Base-by-base conservation (phyloP, 2,113 vertebrate species). In the Paraplagusia blochii region DNA sequence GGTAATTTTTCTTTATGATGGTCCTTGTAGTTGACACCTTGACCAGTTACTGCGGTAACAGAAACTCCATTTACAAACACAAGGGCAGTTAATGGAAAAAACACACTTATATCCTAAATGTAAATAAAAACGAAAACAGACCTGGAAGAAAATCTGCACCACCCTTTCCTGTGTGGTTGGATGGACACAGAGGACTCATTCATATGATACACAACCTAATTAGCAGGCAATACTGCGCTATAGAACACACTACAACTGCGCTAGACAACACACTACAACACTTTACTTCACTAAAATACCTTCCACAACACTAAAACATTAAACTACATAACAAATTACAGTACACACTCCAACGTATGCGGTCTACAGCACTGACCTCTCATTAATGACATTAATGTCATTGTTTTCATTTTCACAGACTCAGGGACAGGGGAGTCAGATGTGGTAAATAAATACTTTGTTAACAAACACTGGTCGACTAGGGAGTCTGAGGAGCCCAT, bases 91-190 rank as follows among this genome's bases (percentile, higher is more conserved):
- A 40, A 14, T 53, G 53, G 54, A 55, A 63, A 7, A 36, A 49
- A n/a, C 11, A 7, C 36, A 49, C 16, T 9, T 55, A 43, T 56
- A 42, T 22, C 45, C 56, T 44, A 33, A 12, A 19, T 56, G 43
- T 33, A 62, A 54, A 58, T 38, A 58, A 72, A 74, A 80, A 72
- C 49, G 51, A 53, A 71, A 80, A 61, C 33, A 63, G 59, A 9
- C n/a, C 36, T 53, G 17, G 16, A 56, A 62, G 55, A 52, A 9
- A 10, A 9, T 19, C 22, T 5, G 4, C 9, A 40, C 38, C 22
- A 43, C 50, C 9, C 56, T 59, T 65, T 75, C 71, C 66, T 63
- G 45, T 69, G 71, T 63, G 51, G 55, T 5, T 22, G 16, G 38
- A 46, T 48, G 60, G 22, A 63, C 14, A 54, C 60, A 73, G 69